Percentiles rank a stretch among this genome's conserved stretches.
phyloP scores from a whole-genome alignment of 2,797 vertebrate species.

The Babyrousa celebensis region DNA sequence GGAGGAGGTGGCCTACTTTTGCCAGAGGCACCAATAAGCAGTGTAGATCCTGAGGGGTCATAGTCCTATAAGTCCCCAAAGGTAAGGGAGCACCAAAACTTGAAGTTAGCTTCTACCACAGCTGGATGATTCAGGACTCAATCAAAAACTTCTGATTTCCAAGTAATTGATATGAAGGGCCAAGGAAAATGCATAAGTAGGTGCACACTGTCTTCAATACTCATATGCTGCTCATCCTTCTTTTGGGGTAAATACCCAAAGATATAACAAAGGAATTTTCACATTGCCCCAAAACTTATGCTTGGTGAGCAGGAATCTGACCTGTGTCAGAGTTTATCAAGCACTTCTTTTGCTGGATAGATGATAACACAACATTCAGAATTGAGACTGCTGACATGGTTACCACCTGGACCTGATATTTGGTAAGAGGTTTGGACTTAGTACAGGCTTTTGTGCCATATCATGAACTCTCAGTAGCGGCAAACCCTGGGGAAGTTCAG shows the following conservation, averaged over 20 bases:
- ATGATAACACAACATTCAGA: neutral
- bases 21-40: neutral
- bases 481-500: neutral
- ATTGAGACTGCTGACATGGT: neutral
- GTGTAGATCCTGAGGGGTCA: neutral
- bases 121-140: neutral
- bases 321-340: fast-evolving
- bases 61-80: neutral
- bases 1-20: neutral
- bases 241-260: neutral
- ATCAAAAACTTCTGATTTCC: neutral
- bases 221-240: neutral
- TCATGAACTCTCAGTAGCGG: neutral
- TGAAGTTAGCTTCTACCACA: neutral
- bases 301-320: neutral
- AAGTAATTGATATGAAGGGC: neutral
- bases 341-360: neutral
- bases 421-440: neutral
- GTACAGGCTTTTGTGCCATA: neutral
- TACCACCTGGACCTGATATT: neutral
- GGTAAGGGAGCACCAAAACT: neutral
- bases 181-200: neutral
- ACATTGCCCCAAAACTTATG: neutral
- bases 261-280: neutral
- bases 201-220: neutral